phyloP scores from a whole-genome alignment of 2,888 invertebrate genomes.

The Drosophila subquinaria region DNA sequence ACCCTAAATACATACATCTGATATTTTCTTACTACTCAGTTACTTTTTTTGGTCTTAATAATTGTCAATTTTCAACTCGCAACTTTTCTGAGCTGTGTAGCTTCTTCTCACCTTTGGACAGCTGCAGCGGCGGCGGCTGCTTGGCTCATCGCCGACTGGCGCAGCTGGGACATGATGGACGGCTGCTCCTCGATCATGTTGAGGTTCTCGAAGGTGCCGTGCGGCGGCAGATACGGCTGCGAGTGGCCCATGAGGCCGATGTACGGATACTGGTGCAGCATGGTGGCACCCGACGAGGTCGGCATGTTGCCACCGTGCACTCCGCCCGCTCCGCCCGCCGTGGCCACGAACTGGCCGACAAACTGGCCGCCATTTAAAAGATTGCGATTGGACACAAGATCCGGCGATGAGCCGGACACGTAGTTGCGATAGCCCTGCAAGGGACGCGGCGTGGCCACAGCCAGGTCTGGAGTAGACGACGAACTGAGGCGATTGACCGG shows the following conservation, averaged over 20 bases:
- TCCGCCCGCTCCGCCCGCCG: slow-evolving; percentile 32
- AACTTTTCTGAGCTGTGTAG: not conserved
- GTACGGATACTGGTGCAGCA: slow-evolving; percentile 82
- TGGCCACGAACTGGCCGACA: slow-evolving; percentile 53
- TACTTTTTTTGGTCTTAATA: too few relatives aligned
- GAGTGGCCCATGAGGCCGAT: slow-evolving; percentile 84
- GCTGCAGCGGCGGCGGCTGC: slow-evolving; percentile 66
- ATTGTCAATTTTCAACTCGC: too few relatives aligned
- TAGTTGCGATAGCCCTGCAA: slow-evolving; percentile 86
- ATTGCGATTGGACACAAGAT: slow-evolving; percentile 91
- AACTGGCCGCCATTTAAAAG: slow-evolving; percentile 86
- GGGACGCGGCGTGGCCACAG: slow-evolving; percentile 89
- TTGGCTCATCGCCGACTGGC: slow-evolving; percentile 82
- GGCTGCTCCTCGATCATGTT: slow-evolving; percentile 87
- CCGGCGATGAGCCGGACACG: slow-evolving; percentile 92
- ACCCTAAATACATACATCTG: too few relatives aligned
- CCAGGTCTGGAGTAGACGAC: slow-evolving; percentile 94
- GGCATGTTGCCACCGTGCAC: slow-evolving; percentile 84
- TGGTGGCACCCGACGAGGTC: slow-evolving; percentile 74
- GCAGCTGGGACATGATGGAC: slow-evolving; percentile 83
- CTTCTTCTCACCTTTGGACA: slow-evolving; percentile 64
- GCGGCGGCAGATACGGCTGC: slow-evolving; percentile 86
- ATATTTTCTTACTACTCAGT: too few relatives aligned
- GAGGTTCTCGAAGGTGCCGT: slow-evolving; percentile 91
- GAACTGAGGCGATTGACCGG: slow-evolving; percentile 91